A percentile compares a stretch with the other conserved stretches of the same genome.
phyloP scores from a whole-genome alignment of 2,888 invertebrate species.

The Drosophila leonis region DNA sequence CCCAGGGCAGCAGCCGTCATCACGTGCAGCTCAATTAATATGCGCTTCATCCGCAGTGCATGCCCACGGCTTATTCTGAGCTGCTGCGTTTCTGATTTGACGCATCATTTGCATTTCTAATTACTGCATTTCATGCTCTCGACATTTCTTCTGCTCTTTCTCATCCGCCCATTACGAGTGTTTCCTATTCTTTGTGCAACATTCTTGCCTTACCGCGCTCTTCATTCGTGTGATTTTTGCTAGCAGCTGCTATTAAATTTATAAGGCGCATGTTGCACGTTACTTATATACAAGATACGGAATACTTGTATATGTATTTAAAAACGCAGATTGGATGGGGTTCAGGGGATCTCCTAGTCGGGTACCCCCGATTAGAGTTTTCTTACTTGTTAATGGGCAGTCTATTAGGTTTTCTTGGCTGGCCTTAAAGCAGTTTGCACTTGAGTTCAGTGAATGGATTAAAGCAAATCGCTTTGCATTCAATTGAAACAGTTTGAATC shows the following conservation, averaged over 20 bases:
- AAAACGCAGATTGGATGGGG: no score
- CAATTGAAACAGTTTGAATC: constrained; percentile 28
- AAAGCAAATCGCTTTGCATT: constrained; percentile 9
- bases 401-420: constrained; percentile 35
- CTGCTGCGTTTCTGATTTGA: constrained; percentile 44
- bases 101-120: constrained; percentile 70
- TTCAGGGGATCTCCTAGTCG: no score
- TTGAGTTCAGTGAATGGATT: background rate
- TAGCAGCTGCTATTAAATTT: constrained; percentile 32
- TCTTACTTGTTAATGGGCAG: no score
- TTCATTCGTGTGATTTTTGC: constrained; percentile 47
- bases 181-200: constrained; percentile 37
- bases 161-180: constrained; percentile 14
- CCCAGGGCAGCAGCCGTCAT: constrained; percentile 7
- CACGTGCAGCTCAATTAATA: constrained; percentile 54
- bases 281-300: no score
- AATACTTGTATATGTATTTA: no score
- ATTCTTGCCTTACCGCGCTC: constrained; percentile 23
- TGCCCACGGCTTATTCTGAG: constrained; percentile 5
- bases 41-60: constrained; percentile 33
- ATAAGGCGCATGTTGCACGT: constrained; percentile 14
- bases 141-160: constrained; percentile 3
- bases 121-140: constrained; percentile 52
- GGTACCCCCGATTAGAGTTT: no score
- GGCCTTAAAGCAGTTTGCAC: constrained; percentile 3